phyloP scores from a whole-genome alignment of 2,113 vertebrate genomes.

The Thunnus thynnus region DNA sequence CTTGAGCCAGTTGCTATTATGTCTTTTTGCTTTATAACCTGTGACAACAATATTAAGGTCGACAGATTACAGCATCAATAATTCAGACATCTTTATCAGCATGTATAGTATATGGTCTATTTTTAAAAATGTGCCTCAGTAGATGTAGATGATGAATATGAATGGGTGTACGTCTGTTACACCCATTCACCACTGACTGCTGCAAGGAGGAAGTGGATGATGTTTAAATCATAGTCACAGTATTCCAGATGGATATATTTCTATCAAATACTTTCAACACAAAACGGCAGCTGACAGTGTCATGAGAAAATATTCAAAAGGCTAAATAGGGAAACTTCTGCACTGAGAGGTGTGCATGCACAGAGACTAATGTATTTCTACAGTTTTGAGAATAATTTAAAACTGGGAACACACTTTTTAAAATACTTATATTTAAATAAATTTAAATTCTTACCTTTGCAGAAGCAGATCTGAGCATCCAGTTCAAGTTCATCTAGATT shows the following conservation, averaged over 20 bases:
- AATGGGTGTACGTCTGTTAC: slow-evolving; percentile 2
- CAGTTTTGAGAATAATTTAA: slow-evolving; percentile 27
- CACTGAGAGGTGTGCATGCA: slow-evolving; percentile 12
- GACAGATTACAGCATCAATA: slow-evolving; percentile 54
- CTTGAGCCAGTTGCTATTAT: not conserved
- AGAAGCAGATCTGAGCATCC: not conserved
- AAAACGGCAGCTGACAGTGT: not conserved
- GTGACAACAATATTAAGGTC: slow-evolving; percentile 29
- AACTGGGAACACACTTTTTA: not conserved
- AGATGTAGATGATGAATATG: no score
- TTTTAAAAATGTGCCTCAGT: slow-evolving; percentile 6
- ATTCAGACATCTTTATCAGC: slow-evolving; percentile 41
- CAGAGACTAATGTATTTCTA: not conserved
- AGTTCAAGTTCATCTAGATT: not conserved
- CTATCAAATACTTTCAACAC: slow-evolving; percentile 2
- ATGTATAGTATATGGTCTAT: slow-evolving; percentile 10
- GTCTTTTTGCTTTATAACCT: slow-evolving; percentile 7
- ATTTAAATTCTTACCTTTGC: slow-evolving; percentile 10
- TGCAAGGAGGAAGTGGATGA: slow-evolving; percentile 41
- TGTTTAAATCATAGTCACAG: slow-evolving; percentile 8
- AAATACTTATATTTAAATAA: slow-evolving; percentile 6
- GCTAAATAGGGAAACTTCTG: slow-evolving; percentile 3
- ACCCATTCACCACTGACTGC: slow-evolving; percentile 16
- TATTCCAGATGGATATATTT: slow-evolving; percentile 11
- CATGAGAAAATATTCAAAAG: slow-evolving; percentile 22